Conservation (phyloP, 2,797 vertebrate genomes). For the Acridotheres tristis region DNA sequence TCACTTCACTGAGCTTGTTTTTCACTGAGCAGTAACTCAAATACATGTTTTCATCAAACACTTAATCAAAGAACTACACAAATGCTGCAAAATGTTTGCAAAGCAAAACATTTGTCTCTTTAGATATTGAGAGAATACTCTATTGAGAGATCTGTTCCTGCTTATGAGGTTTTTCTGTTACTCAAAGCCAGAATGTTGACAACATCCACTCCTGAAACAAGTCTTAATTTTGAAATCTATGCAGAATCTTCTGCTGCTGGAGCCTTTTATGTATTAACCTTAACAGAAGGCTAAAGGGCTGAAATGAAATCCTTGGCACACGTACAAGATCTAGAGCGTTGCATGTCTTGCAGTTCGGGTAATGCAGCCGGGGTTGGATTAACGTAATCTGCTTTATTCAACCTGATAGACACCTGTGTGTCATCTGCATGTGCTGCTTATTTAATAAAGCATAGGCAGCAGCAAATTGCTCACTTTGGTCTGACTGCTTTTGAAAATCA, state of each 20-base stretch:
- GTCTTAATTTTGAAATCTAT: conserved; percentile 8
- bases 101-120: conserved; percentile 1
- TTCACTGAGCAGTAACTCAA: background rate
- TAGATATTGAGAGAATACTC: conserved; percentile 22
- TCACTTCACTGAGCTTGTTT: background rate
- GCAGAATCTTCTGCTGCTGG: background rate
- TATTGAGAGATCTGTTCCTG: background rate
- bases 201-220: conserved; percentile 3
- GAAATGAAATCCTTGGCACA: background rate
- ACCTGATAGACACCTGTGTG: background rate
- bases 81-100: background rate
- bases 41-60: background rate
- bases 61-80: conserved; percentile 20
- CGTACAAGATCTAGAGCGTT: background rate
- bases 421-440: background rate
- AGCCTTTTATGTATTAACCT: background rate
- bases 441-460: background rate
- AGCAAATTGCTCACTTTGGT: background rate
- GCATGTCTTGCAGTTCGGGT: conserved; percentile 2
- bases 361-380: background rate
- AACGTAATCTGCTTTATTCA: background rate
- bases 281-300: background rate
- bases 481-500: background rate
- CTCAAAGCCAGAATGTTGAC: background rate
- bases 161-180: background rate